A percentile compares a stretch with the other conserved stretches of the same genome.
Conservation (phyloP, 2,113 vertebrate genomes). For the Heterochromis multidens region DNA sequence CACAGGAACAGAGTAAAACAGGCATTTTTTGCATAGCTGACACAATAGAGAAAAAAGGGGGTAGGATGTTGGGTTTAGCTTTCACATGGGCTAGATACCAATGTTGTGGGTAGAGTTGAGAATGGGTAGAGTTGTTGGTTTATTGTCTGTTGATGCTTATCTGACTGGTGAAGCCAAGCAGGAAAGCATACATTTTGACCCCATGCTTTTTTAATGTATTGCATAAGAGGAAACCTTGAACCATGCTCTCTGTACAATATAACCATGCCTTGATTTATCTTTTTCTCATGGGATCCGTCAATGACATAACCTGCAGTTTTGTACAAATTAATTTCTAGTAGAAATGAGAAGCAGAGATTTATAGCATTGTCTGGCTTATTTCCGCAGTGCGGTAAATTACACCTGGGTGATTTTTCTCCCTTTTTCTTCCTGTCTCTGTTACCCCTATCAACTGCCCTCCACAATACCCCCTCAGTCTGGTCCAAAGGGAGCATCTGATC, state of each 20-base stretch:
- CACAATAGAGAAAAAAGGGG: not conserved
- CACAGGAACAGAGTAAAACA: constrained; percentile 5
- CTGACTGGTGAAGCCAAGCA: not conserved
- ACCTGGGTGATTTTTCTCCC: constrained; percentile 61
- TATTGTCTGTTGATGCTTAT: not conserved
- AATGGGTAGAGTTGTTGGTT: not conserved
- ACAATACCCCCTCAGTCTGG: not conserved
- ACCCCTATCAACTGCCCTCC: constrained; percentile 52
- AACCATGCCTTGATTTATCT: not conserved
- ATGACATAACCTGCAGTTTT: constrained; percentile 29
- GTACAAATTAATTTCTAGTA: constrained; percentile 61
- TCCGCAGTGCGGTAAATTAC: constrained; percentile 77
- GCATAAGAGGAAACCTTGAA: not conserved
- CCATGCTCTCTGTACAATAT: not conserved
- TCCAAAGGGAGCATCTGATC: constrained; percentile 50
- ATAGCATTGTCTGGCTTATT: constrained; percentile 57
- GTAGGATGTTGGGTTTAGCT: not conserved
- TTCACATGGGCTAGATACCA: not conserved
- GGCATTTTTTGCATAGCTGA: constrained; percentile 37
- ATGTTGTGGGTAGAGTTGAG: too few relatives aligned
- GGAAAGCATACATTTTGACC: not conserved
- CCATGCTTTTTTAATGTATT: not conserved
- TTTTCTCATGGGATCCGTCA: constrained; percentile 15
- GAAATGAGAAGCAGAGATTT: constrained; percentile 61
- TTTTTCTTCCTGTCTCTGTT: constrained; percentile 42